A percentile compares a stretch with the other conserved stretches of the same genome.
These are phyloP conservation scores for Carpatolechia fugitivella DNA, from an alignment of 2,888 invertebrate species.

Conservation along the genomic window DNA sequence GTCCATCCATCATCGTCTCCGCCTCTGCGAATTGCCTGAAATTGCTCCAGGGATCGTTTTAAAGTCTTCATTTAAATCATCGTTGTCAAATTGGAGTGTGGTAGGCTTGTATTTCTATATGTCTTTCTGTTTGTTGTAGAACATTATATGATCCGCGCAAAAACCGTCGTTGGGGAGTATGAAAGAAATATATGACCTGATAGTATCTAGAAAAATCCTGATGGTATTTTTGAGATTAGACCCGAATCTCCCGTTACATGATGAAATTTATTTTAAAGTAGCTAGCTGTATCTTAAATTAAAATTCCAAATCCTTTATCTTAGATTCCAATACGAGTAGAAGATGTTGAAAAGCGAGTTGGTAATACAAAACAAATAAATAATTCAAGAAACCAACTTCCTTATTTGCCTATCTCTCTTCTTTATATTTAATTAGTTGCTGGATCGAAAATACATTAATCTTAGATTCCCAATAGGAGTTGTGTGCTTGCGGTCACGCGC, in stretches of 20 bases:
- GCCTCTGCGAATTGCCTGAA: background rate
- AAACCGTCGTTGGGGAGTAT: too few relatives aligned
- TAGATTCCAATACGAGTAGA: too few relatives aligned
- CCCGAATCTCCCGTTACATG: too few relatives aligned
- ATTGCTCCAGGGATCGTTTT: background rate
- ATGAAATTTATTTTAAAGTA: too few relatives aligned
- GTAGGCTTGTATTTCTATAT: background rate
- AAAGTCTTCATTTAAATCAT: conserved; percentile 3
- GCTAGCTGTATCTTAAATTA: too few relatives aligned
- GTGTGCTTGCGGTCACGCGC: conserved; percentile 29
- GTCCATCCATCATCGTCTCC: conserved; percentile 11
- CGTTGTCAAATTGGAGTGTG: background rate
- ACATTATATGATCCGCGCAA: too few relatives aligned
- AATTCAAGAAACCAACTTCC: background rate
- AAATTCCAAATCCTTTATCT: too few relatives aligned
- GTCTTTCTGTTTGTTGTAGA: background rate
- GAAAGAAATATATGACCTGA: too few relatives aligned
- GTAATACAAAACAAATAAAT: background rate
- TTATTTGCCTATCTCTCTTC: background rate
- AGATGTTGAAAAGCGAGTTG: too few relatives aligned
- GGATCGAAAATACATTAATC: conserved; percentile 18
- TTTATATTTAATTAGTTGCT: conserved; percentile 4
- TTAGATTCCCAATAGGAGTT: conserved; percentile 23
- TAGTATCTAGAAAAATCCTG: too few relatives aligned
- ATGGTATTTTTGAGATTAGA: too few relatives aligned